Evolutionary conservation across 2,888 invertebrate species (phyloP), one percentile per base, ranked within the genome.

Genomic region (Drepana falcataria): DNA sequence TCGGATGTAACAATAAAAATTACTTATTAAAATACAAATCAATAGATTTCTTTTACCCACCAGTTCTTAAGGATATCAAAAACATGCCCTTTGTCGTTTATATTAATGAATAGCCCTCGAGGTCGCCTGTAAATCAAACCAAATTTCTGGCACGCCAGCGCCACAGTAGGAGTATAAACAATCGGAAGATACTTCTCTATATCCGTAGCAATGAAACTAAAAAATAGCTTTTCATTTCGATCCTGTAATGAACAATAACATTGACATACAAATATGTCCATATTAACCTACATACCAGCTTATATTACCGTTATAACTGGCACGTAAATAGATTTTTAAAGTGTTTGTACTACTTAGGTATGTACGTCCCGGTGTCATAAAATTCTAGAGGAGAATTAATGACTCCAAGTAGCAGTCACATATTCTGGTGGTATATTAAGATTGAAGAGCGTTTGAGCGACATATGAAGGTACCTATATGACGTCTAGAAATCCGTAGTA

Each of bases 121-220:
- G 98, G 97, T 78, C 96, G 93, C 58, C 96, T 93, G 78, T 96
- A 97, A 72, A 97, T 96, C 55, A 97, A 93, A 41, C 98, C 98
- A 77, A 97, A 99, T 73, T 96, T 96, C 87, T 98, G 98, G 78
- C 98, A 99, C 0, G 98, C 98, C 71, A 95, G 91, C 3, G 98
- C 98, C 5, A 98, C 98, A 0, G 98, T 98, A 0, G 98, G 98
- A 1, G 98, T 99, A 79, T 99, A 99, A 7, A 99, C 96, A 68
- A 98, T 96, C 0, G 98, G 98, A 95, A 98, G 95, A 87, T 97
- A 93, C 71, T 94, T 93, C 78, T 97, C 96, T 53, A 97, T 95
- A 81, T 98, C 95, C 77, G 97, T 95, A 56, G 94, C 93, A 48
- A 98, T 81, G 52, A 98, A 93, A 59, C 95, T 93, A 86, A 96